Evolutionary conservation across 2,113 vertebrate species (phyloP), one percentile per base, ranked within the genome.

Genomic region (Callionymus lyra): DNA sequence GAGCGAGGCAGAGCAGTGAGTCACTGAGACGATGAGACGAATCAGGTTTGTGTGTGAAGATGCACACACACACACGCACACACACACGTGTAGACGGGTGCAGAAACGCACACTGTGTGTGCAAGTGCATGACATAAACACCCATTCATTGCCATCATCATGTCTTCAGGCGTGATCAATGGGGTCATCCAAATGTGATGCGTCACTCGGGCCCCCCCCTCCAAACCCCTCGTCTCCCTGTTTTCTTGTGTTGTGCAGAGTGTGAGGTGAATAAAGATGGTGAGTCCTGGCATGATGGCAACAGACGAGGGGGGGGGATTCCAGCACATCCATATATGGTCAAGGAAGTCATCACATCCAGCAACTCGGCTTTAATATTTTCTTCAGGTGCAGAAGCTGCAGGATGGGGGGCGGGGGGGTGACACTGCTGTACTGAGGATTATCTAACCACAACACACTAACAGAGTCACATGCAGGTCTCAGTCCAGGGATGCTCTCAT

Each of bases 251-350:
- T 56, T 35, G 40, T 65, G 44, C 59, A 1, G 33, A 70, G 74
- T 56, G 64, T 77, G 80, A 72, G 21, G 14, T 1, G 75, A 76
- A 74, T 81, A 39, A 34, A 52, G 63, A 81, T 63, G 71, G 72
- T 51, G 16, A 45, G 44, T 52, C 54, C 51, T 56, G 65, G 66
- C 51, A 63, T 10, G 21, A 27, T 27, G n/a, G n/a, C n/a, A 27
- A 27, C 21, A 27, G 8, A 27, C 4, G 21, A 8, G 21, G 42
- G 52, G 47, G 13, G 72, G 82, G 74, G 41, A 81, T 84, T 83
- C 82, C 82, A 74, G 71, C 60, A 71, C 41, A 35, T 18, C 81
- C 79, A 67, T 74, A 72, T 72, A 67, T 76, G 76, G 82, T 3
- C 10, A 34, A 36, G 72, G 82, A 86, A 83, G 74, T 41, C 21